Percentiles rank a stretch among this genome's conserved stretches.
Evolutionary conservation across 2,113 vertebrate species (phyloP).

Genomic region (Platysteira castanea): DNA sequence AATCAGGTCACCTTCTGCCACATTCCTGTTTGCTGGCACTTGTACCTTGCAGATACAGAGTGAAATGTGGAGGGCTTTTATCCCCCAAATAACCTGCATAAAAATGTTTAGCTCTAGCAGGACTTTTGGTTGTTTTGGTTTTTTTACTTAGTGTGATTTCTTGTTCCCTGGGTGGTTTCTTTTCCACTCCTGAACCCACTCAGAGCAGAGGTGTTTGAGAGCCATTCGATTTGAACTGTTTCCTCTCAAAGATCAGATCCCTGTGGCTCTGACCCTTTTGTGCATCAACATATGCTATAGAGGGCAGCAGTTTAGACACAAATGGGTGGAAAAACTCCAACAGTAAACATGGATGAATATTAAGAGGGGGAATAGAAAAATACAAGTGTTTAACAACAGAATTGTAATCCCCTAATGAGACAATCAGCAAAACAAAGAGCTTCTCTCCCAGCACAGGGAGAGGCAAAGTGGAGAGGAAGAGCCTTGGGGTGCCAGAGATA

Average conservation of each 20-base stretch:
- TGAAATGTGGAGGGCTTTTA: not conserved
- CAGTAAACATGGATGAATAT: not conserved
- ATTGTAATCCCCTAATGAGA: not conserved
- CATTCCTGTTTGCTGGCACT: not conserved
- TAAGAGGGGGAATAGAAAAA: not conserved
- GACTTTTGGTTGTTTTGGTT: not conserved
- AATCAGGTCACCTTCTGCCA: slow-evolving; percentile 37
- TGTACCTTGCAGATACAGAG: not conserved
- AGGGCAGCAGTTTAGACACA: not conserved
- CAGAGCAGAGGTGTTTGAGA: not conserved
- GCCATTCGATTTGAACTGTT: accelerated
- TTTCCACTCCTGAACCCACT: not conserved
- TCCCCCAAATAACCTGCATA: not conserved
- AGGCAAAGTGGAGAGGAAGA: not conserved
- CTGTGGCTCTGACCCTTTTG: not conserved
- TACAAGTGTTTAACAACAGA: not conserved
- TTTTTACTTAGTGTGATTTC: not conserved
- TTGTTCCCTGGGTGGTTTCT: not conserved
- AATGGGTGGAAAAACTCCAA: not conserved
- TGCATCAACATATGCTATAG: not conserved
- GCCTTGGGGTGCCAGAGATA: not conserved
- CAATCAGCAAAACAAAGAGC: not conserved
- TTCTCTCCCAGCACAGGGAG: not conserved
- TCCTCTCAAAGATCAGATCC: not conserved
- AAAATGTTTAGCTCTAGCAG: not conserved